A percentile compares a stretch with the other conserved stretches of the same genome.
These are phyloP conservation scores for Botia almorhae DNA, from an alignment of 2,797 vertebrate genomes.

Conservation along the genomic window DNA sequence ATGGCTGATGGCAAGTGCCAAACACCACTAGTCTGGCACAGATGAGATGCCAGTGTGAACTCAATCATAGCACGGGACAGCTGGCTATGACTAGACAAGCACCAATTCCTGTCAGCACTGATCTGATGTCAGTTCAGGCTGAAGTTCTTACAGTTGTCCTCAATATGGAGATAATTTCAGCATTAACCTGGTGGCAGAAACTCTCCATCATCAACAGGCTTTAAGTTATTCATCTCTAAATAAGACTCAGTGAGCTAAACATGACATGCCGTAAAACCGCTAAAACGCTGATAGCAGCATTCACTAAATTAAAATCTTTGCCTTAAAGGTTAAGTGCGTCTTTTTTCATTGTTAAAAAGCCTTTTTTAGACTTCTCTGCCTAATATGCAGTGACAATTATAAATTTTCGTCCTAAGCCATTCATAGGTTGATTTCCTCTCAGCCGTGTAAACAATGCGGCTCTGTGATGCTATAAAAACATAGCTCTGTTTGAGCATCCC, in stretches of 20 bases:
- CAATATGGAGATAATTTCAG: conserved; percentile 18
- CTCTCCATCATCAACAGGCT: conserved; percentile 10
- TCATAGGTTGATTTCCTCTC: neutral
- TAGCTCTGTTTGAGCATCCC: neutral
- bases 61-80: conserved; percentile 39
- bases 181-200: neutral
- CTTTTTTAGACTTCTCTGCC: neutral
- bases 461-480: neutral
- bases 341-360: neutral
- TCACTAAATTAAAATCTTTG: neutral
- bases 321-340: neutral
- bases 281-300: neutral
- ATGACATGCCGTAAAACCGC: neutral
- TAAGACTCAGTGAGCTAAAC: neutral
- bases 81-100: conserved; percentile 33
- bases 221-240: conserved; percentile 1
- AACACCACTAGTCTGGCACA: conserved; percentile 47
- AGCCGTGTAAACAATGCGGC: neutral
- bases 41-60: conserved; percentile 55
- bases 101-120: conserved; percentile 33
- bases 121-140: conserved; percentile 18
- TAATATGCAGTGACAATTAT: conserved; percentile 1
- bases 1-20: conserved; percentile 54
- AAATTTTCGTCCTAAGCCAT: neutral
- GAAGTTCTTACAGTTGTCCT: conserved; percentile 16